Percentiles rank a stretch among this genome's conserved stretches.
Evolutionary conservation across 2,113 vertebrate genomes (phyloP).

Genomic region (Nerophis ophidion): DNA sequence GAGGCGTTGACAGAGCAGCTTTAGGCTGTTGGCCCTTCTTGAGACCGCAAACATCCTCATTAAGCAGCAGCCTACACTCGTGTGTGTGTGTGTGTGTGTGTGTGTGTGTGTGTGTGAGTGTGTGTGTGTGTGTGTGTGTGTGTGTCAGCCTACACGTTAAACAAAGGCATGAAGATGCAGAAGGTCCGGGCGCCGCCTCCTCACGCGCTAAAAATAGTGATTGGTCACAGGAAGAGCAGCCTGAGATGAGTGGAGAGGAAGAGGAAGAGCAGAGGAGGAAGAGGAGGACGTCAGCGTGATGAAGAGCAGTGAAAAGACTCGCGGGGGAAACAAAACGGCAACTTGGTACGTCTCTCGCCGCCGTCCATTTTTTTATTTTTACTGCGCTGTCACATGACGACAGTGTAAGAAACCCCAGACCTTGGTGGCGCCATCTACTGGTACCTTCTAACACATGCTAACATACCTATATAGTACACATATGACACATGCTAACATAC

Average conservation of each 20-base stretch:
- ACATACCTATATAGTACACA: too few relatives aligned
- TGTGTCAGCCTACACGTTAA: neutral
- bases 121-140: neutral
- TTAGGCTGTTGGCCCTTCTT: neutral
- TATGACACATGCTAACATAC: too few relatives aligned
- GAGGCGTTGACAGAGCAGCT: neutral
- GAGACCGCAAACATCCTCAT: neutral
- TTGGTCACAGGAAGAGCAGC: constrained; percentile 51
- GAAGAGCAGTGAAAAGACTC: constrained; percentile 54
- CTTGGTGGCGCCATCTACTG: too few relatives aligned
- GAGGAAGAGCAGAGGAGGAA: constrained; percentile 51
- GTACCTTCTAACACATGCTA: too few relatives aligned
- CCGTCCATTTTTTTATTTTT: too few relatives aligned
- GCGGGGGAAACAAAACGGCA: constrained; percentile 23
- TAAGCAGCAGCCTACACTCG: neutral
- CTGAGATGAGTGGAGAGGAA: constrained; percentile 56
- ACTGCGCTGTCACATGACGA: too few relatives aligned
- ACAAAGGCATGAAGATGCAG: constrained; percentile 1
- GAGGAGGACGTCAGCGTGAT: constrained; percentile 53
- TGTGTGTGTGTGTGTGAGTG: neutral
- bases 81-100: neutral
- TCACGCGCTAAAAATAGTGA: constrained; percentile 29
- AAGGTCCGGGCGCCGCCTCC: neutral
- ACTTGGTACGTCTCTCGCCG: constrained; percentile 55
- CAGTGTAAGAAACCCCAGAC: too few relatives aligned